Evolutionary conservation across 1,140 invertebrate genomes (phyloP).

Genomic region (Musca domestica): DNA sequence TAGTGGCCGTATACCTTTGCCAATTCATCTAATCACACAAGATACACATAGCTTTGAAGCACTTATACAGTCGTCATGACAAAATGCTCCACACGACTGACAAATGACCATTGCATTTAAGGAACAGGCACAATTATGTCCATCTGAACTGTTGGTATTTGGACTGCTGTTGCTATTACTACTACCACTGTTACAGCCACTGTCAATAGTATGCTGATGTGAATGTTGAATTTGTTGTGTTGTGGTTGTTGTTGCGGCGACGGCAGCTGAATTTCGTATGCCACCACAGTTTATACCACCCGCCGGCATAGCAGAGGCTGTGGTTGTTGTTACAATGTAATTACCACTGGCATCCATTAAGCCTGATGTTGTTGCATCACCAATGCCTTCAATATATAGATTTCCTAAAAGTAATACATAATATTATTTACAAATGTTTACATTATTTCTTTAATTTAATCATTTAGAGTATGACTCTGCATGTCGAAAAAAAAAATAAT

Average conservation of each 20-base stretch:
- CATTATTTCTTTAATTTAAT: too few species aligned
- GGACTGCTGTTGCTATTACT: constrained; percentile 24
- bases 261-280: constrained; percentile 28
- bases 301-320: background rate
- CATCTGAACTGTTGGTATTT: constrained; percentile 26
- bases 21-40: constrained; percentile 76
- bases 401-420: constrained; percentile 35
- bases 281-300: constrained; percentile 31
- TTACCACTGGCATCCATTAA: constrained; percentile 42
- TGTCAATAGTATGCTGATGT: background rate
- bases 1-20: background rate
- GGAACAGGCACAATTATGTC: constrained; percentile 77
- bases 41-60: constrained; percentile 88
- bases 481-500: too few species aligned
- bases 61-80: constrained; percentile 94
- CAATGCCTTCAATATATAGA: constrained; percentile 44
- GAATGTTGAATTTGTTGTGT: constrained; percentile 32
- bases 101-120: constrained; percentile 93
- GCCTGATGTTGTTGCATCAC: constrained; percentile 27
- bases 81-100: constrained; percentile 93
- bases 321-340: constrained; percentile 39
- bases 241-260: constrained; percentile 41
- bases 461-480: too few species aligned
- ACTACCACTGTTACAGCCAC: constrained; percentile 4
- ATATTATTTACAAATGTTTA: too few species aligned